Evolutionary conservation across 2,113 vertebrate species (phyloP).

Genomic region (Serinus canaria): DNA sequence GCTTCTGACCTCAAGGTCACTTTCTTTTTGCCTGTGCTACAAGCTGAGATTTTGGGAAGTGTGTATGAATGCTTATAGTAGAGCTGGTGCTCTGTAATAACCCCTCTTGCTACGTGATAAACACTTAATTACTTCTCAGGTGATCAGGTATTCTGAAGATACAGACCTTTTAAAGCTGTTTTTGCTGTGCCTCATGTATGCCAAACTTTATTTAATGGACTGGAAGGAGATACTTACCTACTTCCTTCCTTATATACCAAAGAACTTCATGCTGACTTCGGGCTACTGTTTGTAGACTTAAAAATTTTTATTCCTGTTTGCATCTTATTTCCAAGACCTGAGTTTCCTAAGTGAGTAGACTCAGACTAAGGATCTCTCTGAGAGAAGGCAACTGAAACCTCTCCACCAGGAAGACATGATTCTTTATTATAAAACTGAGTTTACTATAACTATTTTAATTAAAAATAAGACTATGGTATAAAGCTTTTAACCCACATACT

Average conservation of each 20-base stretch:
- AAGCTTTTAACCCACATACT: background rate
- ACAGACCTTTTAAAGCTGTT: background rate
- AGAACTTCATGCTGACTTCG: background rate
- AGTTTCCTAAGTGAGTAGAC: background rate
- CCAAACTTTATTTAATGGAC: background rate
- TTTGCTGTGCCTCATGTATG: background rate
- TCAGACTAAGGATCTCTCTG: background rate
- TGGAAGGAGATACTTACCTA: background rate
- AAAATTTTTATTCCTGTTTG: background rate
- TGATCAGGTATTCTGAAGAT: background rate
- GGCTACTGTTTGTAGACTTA: background rate
- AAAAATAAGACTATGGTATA: background rate
- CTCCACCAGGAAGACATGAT: background rate
- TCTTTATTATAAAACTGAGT: background rate
- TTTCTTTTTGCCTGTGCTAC: background rate
- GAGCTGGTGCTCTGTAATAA: background rate
- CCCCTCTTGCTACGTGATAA: background rate
- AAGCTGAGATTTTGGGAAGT: background rate
- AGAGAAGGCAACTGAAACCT: background rate
- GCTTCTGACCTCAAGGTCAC: background rate
- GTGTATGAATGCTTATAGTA: background rate
- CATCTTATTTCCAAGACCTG: background rate
- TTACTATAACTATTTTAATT: background rate
- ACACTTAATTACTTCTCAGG: slow-evolving; percentile 8
- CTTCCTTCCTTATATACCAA: background rate